A percentile compares a stretch with the other conserved stretches of the same genome.
These are phyloP conservation scores for Dynastes grantii DNA, from an alignment of 2,888 invertebrate species.

Conservation along the genomic window DNA sequence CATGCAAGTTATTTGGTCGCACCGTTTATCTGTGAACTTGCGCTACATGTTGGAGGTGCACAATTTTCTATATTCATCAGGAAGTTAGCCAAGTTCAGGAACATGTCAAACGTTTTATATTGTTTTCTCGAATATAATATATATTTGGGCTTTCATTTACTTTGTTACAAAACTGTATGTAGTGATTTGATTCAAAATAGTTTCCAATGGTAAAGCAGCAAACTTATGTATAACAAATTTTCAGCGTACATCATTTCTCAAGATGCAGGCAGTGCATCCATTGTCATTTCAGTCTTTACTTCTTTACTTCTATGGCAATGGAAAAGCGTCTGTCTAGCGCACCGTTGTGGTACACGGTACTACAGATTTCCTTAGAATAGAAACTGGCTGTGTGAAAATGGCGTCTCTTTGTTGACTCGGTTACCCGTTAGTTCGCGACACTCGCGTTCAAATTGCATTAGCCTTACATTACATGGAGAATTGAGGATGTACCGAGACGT, in stretches of 20 bases:
- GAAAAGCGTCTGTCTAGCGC: conserved; percentile 29
- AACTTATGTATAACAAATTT: neutral
- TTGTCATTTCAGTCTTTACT: conserved; percentile 5
- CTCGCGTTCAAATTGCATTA: conserved; percentile 72
- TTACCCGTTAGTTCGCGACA: conserved; percentile 69
- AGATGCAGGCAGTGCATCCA: neutral
- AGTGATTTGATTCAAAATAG: too few relatives aligned
- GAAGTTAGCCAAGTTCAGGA: too few relatives aligned
- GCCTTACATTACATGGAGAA: conserved; percentile 73
- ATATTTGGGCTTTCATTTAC: too few relatives aligned
- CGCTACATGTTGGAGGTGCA: too few relatives aligned
- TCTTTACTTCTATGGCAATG: conserved; percentile 23
- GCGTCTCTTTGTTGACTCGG: conserved; percentile 70
- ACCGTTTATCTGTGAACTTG: too few relatives aligned
- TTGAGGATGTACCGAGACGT: conserved; percentile 72
- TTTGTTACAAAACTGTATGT: too few relatives aligned
- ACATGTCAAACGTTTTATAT: too few relatives aligned
- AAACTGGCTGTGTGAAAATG: conserved; percentile 64
- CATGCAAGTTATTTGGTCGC: too few relatives aligned
- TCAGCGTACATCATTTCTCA: neutral
- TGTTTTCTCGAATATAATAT: too few relatives aligned
- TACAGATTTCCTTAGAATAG: conserved; percentile 45
- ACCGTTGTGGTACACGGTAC: neutral
- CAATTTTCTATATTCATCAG: too few relatives aligned
- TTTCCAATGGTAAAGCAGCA: neutral